These are phyloP conservation scores for Tetragonisca angustula DNA, from an alignment of 2,888 invertebrate genomes.

Conservation along the genomic window DNA sequence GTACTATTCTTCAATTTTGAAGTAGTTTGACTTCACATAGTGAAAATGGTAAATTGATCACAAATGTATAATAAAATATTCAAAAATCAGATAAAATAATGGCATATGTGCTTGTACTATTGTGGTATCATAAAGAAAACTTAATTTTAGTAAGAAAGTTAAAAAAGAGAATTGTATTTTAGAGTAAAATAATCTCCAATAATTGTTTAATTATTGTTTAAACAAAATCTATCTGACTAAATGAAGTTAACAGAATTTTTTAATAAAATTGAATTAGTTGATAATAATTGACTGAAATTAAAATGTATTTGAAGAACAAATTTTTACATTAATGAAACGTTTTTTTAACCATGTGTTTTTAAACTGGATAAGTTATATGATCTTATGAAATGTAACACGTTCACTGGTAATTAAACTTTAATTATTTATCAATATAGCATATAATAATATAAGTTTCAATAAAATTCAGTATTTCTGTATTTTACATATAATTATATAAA, in stretches of 20 bases:
- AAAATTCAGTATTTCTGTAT: too few relatives aligned
- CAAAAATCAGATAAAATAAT: background rate
- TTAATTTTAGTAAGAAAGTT: too few relatives aligned
- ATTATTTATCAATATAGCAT: too few relatives aligned
- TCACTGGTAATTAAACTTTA: too few relatives aligned
- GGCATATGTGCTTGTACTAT: background rate
- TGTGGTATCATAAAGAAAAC: too few relatives aligned
- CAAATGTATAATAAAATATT: background rate
- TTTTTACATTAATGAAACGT: background rate
- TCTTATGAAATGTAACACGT: background rate
- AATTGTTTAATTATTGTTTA: too few relatives aligned
- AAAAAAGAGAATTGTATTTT: too few relatives aligned
- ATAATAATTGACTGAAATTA: background rate
- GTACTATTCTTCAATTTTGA: background rate
- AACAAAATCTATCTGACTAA: too few relatives aligned
- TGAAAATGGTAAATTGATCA: background rate
- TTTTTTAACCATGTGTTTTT: background rate
- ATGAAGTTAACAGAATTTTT: too few relatives aligned
- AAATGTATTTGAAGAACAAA: background rate
- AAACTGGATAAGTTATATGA: background rate
- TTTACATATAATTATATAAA: too few relatives aligned
- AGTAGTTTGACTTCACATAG: background rate
- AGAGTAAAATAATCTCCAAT: too few relatives aligned
- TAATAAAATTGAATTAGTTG: background rate
- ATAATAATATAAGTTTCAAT: too few relatives aligned